A percentile compares a stretch with the other conserved stretches of the same genome.
Evolutionary conservation across 2,797 vertebrate species (phyloP).

Genomic region (Phoebastria nigripes): DNA sequence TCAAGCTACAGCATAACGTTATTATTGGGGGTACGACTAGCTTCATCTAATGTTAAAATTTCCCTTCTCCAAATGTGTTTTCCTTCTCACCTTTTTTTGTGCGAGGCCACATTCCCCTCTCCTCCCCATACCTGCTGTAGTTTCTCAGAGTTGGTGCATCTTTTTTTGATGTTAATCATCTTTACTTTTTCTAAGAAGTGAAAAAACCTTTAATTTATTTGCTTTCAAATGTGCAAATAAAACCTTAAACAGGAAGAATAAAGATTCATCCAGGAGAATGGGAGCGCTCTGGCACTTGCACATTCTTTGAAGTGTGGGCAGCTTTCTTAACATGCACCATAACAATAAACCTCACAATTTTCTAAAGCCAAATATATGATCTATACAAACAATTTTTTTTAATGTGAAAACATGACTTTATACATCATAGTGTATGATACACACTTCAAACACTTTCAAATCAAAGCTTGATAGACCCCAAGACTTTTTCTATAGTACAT

Average conservation of each 20-base stretch:
- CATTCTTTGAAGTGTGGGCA: neutral
- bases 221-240: neutral
- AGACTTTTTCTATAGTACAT: constrained; percentile 29
- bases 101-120: neutral
- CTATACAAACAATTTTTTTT: constrained; percentile 59
- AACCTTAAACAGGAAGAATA: neutral
- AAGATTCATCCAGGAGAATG: neutral
- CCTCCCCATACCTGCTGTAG: neutral
- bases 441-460: constrained; percentile 49
- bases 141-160: neutral
- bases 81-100: neutral
- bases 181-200: neutral
- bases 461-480: constrained; percentile 44
- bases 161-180: neutral
- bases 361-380: constrained; percentile 58
- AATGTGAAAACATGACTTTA: constrained; percentile 66
- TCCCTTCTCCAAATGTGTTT: neutral
- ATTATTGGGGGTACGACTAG: neutral
- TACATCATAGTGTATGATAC: constrained; percentile 55
- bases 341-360: constrained; percentile 20
- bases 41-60: neutral
- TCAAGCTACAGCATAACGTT: neutral
- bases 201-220: neutral
- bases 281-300: neutral
- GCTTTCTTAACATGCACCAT: neutral